phyloP scores from a whole-genome alignment of 2,113 vertebrate species.

The Ascaphus truei region DNA sequence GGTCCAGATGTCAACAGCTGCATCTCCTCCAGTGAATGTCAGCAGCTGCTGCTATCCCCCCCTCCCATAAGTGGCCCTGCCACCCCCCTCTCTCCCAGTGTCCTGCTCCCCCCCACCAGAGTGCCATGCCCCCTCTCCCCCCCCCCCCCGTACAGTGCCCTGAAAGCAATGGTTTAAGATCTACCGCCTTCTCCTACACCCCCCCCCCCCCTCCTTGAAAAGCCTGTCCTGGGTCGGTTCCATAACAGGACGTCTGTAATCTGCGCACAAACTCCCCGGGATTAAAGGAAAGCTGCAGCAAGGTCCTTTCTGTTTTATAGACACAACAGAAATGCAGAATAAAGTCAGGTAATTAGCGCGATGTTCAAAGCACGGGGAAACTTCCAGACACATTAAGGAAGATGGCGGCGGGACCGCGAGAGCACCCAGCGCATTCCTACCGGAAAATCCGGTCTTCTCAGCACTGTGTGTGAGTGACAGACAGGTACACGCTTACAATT shows the following conservation, averaged over 20 bases:
- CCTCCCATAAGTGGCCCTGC: no score
- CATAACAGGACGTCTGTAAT: neutral
- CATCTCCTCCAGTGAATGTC: conserved; percentile 14
- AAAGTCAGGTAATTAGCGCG: neutral
- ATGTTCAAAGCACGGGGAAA: neutral
- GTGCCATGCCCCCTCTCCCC: no score
- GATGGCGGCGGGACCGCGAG: neutral
- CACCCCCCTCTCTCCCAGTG: no score
- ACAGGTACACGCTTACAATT: neutral
- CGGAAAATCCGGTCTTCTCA: neutral
- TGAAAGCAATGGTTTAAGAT: no score
- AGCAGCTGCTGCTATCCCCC: conserved; percentile 30
- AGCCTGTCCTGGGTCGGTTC: neutral
- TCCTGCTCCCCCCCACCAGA: no score
- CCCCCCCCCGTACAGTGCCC: no score
- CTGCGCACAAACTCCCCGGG: neutral
- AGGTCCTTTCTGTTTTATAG: conserved; percentile 1
- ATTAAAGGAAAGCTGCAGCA: neutral
- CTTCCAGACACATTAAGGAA: no score
- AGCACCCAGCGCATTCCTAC: neutral
- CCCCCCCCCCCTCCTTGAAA: neutral
- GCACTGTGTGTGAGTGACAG: neutral
- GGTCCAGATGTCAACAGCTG: conserved; percentile 17
- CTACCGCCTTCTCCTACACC: neutral
- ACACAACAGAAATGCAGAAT: neutral